phyloP scores from a whole-genome alignment of 2,113 vertebrate species.

The Ptychochromis oligacanthus region DNA sequence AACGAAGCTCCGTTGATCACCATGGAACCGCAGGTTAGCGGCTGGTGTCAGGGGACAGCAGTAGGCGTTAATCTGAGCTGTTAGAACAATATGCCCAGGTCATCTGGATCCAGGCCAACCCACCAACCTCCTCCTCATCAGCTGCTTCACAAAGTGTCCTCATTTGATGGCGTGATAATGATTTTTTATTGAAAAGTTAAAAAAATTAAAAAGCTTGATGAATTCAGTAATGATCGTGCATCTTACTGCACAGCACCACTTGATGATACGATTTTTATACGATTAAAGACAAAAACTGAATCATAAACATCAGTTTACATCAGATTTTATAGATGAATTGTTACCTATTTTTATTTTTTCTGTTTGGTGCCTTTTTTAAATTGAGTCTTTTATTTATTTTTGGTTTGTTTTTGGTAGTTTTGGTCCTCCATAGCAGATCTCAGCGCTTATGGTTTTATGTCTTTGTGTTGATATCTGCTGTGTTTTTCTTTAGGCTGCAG shows the following conservation, averaged over 20 bases:
- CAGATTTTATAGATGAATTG: too few species aligned
- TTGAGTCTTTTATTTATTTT: too few species aligned
- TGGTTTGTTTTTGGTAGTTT: not conserved
- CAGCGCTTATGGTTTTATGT: not conserved
- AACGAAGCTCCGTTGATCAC: conserved; percentile 13
- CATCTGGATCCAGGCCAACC: not conserved
- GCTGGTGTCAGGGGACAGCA: not conserved
- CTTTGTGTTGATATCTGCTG: not conserved
- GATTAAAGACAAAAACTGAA: not conserved
- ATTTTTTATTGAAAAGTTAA: not conserved
- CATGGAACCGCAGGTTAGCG: not conserved
- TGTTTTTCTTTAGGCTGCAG: not conserved
- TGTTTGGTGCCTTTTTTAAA: not conserved
- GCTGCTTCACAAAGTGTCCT: not conserved
- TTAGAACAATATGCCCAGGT: not conserved
- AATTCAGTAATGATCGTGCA: not conserved
- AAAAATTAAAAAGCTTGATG: not conserved
- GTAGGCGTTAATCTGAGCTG: conserved; percentile 18
- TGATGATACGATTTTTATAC: too few species aligned
- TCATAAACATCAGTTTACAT: too few species aligned
- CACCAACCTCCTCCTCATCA: not conserved
- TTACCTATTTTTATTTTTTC: too few species aligned
- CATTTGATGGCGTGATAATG: too few species aligned
- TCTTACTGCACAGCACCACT: too few species aligned
- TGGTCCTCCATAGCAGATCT: rapidly evolving